Evolutionary conservation across 2,113 vertebrate genomes (phyloP).

Genomic region (Lepus timidus): DNA sequence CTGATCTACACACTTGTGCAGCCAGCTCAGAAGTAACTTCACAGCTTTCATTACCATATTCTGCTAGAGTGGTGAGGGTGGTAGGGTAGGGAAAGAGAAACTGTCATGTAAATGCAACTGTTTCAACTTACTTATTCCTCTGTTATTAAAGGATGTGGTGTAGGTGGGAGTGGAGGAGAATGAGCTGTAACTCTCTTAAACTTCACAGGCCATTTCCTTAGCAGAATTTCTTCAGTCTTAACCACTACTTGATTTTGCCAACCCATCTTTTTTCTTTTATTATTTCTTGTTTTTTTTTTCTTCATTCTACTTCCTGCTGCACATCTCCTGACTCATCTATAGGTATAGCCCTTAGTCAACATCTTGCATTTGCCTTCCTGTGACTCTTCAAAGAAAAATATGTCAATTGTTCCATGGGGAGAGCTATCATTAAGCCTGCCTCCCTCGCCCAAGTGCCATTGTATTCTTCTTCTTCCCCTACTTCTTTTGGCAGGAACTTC

Average conservation of each 20-base stretch:
- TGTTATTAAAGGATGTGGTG: slow-evolving; percentile 45
- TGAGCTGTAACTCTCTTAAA: slow-evolving; percentile 5
- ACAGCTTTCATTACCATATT: neutral
- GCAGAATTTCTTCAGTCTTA: slow-evolving; percentile 43
- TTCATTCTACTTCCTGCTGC: neutral
- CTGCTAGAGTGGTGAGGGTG: neutral
- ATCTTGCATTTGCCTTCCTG: neutral
- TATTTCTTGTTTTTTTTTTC: slow-evolving; percentile 3
- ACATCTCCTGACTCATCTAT: neutral
- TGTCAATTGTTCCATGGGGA: neutral
- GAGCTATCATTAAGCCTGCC: neutral
- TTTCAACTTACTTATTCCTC: slow-evolving; percentile 37
- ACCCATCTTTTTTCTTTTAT: neutral
- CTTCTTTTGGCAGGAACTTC: neutral
- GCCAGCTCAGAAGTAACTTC: neutral
- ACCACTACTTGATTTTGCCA: slow-evolving; percentile 43
- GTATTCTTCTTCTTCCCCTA: neutral
- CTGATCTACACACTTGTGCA: neutral
- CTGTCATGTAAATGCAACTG: neutral
- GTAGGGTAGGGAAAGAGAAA: neutral
- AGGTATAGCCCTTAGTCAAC: neutral
- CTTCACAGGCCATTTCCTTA: neutral
- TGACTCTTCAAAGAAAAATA: slow-evolving; percentile 28
- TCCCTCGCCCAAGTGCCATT: neutral
- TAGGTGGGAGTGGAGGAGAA: neutral